Base-by-base conservation (phyloP, 2,797 vertebrate genomes). In the Stomatorhinus walkeri region DNA sequence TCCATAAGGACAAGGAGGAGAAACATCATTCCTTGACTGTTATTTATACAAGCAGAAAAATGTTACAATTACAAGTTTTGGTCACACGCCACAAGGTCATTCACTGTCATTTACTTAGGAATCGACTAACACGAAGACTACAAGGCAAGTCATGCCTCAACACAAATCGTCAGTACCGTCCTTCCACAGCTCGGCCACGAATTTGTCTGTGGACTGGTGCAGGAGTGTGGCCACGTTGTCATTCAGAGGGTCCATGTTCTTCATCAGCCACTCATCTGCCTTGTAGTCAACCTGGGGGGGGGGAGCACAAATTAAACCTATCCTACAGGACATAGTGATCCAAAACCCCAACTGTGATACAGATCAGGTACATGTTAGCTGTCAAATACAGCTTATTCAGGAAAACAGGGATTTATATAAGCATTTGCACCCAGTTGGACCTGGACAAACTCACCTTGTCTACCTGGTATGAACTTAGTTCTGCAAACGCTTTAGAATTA, bases 171-270 rank as follows among this genome's bases (percentile, higher is more conserved):
- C 51, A 87, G 85, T 87, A 97, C 97, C 97, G 12, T 98, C 97
- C 90, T 97, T 98, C 97, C 97, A 98, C 1, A 98, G 96, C 90
- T 98, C 97, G 0, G 95, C 96, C 54, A 98, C 96, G 87, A 98
- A 98, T 90, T 96, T 97, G 93, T 98, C 97, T 0, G 97, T 96
- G 0, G 96, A 97, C 92, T 98, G 97, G 91, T 98, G 96, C 88
- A 98, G 93, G 40, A 98, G 95, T 0, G 97, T 97, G 88, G 97
- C 96, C 92, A 98, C 97, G 0, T 98, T 98, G 94, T 98, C 97
- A 0, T 97, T 98, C 88, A 98, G 93, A 0, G 97, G 97, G 88
- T 97, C 97, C 97, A 98, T 98, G 91, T 98, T 98, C 95, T 98
- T 98, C 97, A 97, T 97, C 90, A 98, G 91, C 97, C 97, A 98